Evolutionary conservation across 2,888 invertebrate genomes (phyloP), one percentile per base, ranked within the genome.

Genomic region (Polietes domitor): DNA sequence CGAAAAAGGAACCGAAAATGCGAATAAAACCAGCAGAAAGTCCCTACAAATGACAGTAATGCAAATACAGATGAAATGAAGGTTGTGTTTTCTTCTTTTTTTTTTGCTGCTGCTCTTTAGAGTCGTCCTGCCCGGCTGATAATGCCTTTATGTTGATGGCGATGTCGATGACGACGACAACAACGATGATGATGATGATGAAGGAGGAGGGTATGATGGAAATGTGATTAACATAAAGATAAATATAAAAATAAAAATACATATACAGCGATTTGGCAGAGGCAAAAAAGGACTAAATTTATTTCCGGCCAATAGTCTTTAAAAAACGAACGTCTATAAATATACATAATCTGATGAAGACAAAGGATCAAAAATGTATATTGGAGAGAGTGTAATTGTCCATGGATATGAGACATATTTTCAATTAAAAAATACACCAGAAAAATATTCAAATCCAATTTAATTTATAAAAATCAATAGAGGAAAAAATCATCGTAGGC

Each of bases 1-100:
- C n/a, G n/a, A 28, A 61, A 21, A 68, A 68, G 61, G 47, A n/a
- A n/a, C 47, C 47, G 47, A 47, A 47, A 47, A 47, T 47, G 47
- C 4, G 47, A n/a, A n/a, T 41, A 47, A 76, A 61, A 55, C 53
- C 71, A 70, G 43, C 61, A 74, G 63, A 55, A 82, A 72, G 61
- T 68, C n/a, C 41, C 43, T 24, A 6, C 53, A 65, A 76, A 79
- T 71, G 74, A 65, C 71, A 78, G 74, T 83, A 77, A 80, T 75
- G 83, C 71, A 83, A 80, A 83, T 80, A 83, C 74, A 74, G 77
- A 72, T 70, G 76, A 15, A 15, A 61, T 61, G 68, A 68, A 24
- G 37, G 24, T 19, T 17, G 63, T 7, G 65, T 21, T 41, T 19
- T 28, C 12, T 19, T 26, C 12, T 41, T 19, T 28, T 9, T 19